Evolutionary conservation across 2,888 invertebrate genomes (phyloP), one percentile per base, ranked within the genome.

Genomic region (Notodonta dromedarius): DNA sequence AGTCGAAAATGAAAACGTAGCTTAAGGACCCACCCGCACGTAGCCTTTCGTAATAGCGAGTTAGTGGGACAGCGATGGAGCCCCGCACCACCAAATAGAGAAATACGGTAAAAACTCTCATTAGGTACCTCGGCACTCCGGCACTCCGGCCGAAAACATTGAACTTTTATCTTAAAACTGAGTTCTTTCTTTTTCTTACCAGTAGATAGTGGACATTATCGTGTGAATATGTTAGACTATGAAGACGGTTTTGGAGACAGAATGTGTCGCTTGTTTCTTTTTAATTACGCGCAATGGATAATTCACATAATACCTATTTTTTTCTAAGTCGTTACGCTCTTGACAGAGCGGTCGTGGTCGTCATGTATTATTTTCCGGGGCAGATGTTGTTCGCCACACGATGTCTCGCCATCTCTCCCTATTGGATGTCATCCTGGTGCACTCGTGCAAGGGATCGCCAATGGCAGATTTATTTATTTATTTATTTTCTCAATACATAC

Each of bases 41-140:
- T 5, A n/a, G 65, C 42, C 48, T 55, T 50, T n/a, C 61, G 61
- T 76, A 78, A 80, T 66, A 59, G 62, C 60, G 63, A 82, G 70
- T 80, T 77, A 79, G 66, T 69, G 40, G 56, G 73, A 75, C 77
- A 71, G 62, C 60, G 58, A 79, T 71, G 71, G 72, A 51, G 59
- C 59, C 60, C 32, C 57, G 52, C 60, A 35, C 60, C 58, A 24
- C 24, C 73, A 79, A 85, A 86, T 77, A 73, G 73, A 78, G 75
- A 85, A 72, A 77, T 83, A 86, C 79, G 79, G 67, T 72, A 73
- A 77, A 64, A 80, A 83, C 77, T 83, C 76, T 78, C 82, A 83
- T 85, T 86, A 83, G 24, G 2, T 24, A 24, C 24, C 24, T 24
- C 24, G 24, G 24, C 24, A 24, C 67, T 71, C 61, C 65, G 66